A percentile compares a stretch with the other conserved stretches of the same genome.
These are phyloP conservation scores for Rhynchonema sp. DNA, from an alignment of 2,888 invertebrate genomes.

Conservation along the genomic window DNA sequence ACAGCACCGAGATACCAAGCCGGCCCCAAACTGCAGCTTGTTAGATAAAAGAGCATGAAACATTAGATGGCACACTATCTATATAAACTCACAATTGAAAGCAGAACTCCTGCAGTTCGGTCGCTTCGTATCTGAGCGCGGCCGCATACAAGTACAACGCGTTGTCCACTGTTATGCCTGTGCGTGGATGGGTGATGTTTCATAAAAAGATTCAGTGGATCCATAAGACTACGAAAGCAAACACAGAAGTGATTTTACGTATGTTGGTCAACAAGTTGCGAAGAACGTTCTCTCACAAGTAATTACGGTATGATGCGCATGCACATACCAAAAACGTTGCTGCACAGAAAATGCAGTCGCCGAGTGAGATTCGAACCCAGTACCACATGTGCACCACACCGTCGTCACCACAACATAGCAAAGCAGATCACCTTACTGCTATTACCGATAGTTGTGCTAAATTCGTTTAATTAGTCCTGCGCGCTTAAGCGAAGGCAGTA, in stretches of 20 bases:
- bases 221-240: no score
- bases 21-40: no score
- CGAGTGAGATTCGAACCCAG: neutral
- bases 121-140: conserved; percentile 37
- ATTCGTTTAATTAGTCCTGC: conserved; percentile 29
- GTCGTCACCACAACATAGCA: no score
- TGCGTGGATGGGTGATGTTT: neutral
- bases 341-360: neutral
- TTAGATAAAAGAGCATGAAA: neutral
- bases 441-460: conserved; percentile 5
- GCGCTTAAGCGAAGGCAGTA: no score
- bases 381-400: no score
- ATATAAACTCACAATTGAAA: conserved; percentile 35
- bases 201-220: conserved; percentile 36
- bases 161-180: conserved; percentile 35
- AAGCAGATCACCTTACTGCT: no score
- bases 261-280: no score
- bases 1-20: no score
- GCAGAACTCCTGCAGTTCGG: conserved; percentile 43
- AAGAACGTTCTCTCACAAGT: no score
- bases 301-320: no score
- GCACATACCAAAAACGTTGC: no score
- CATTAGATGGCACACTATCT: neutral
- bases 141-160: conserved; percentile 43
- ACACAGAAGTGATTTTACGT: conserved; percentile 26